Base-by-base conservation (phyloP, 2,797 vertebrate genomes). In the Mergus octosetaceus region DNA sequence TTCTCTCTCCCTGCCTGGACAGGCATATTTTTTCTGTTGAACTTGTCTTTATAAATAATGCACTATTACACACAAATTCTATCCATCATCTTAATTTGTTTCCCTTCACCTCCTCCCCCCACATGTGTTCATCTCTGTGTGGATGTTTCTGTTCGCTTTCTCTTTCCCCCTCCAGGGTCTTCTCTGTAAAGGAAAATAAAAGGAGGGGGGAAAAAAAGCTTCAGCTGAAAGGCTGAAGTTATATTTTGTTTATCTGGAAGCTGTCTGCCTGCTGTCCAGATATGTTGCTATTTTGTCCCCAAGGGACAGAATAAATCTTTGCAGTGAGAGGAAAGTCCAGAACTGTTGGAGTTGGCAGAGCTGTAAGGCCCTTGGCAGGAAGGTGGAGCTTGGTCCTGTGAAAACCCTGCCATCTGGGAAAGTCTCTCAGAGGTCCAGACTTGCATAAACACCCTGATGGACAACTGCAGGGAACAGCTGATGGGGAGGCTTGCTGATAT, bases 21-120 rank as follows among this genome's bases (percentile, higher is more conserved):
- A 90, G 79, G 71, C 90, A 94, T 93, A 79, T 93, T 96, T 96
- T 96, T 96, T 94, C 93, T 91, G 69, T 85, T 87, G 87, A 96
- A 92, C 65, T 92, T 94, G 91, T 94, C 90, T 91, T 95, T 89
- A 95, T 96, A 96, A 96, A 96, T 97, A 97, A 95, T 96, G 80
- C 56, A 93, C 86, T 78, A 81, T 93, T 94, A 84, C 53, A 83
- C 71, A 87, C 61, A 69, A 86, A 91, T 93, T 85, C 84, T 95
- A 86, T 95, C 87, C 66, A 91, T 95, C 93, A 92, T 93, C 94
- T 95, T 89, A 93, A 95, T 96, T 96, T 96, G 91, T 90, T 90
- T 94, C 87, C 73, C 83, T 94, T 91, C 72, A 22, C 57, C 45
- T 86, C 36, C 60, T 90, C 27, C 41, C 60, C 32, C 18, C 28